phyloP scores from a whole-genome alignment of 1,140 invertebrate species.

The Globodera rostochiensis region DNA sequence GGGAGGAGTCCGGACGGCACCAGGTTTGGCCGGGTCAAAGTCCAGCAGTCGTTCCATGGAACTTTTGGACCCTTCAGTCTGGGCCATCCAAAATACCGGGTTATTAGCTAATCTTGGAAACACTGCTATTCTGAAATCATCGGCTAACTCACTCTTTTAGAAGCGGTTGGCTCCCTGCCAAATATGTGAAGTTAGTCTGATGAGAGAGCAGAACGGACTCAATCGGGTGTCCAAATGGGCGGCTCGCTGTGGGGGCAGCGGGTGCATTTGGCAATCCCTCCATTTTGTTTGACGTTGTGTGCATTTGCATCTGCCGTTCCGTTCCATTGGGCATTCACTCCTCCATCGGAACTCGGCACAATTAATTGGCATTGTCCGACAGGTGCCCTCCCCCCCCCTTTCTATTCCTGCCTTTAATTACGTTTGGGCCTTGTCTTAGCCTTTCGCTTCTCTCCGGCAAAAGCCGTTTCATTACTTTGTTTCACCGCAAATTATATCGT shows the following conservation, averaged over 20 bases:
- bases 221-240: not conserved
- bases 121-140: no score
- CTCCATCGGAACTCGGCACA: not conserved
- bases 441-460: no score
- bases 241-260: not conserved
- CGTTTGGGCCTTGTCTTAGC: no score
- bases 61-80: not conserved
- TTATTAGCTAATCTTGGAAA: no score
- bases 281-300: not conserved
- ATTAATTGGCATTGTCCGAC: not conserved
- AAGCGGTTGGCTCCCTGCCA: slow-evolving; percentile 34
- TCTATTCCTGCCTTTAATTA: not conserved
- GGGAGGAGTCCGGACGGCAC: slow-evolving; percentile 23
- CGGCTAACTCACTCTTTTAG: slow-evolving; percentile 1
- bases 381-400: not conserved
- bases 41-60: not conserved
- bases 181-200: slow-evolving; percentile 28
- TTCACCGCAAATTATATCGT: no score
- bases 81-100: no score
- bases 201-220: no score
- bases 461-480: no score
- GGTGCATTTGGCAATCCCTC: not conserved
- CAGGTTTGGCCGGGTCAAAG: not conserved
- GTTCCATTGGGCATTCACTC: no score
- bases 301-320: not conserved